Percentiles rank a stretch among this genome's conserved stretches.
Conservation (phyloP, 2,113 vertebrate genomes). For the Macrotus californicus region DNA sequence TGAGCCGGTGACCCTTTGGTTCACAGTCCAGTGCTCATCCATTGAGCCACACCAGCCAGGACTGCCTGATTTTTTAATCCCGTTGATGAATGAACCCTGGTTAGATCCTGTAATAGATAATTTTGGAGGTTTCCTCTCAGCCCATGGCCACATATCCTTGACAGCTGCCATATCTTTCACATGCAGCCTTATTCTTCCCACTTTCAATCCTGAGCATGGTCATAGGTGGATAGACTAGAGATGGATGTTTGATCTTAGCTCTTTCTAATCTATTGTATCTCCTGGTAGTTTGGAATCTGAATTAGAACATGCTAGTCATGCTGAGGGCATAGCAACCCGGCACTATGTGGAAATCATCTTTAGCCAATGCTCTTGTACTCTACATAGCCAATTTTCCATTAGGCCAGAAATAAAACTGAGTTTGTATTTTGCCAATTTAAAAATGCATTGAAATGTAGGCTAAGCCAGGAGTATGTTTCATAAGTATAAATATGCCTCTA, state of each 20-base stretch:
- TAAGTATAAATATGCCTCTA: not conserved
- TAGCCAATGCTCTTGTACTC: not conserved
- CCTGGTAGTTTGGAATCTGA: not conserved
- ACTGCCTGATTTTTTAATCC: not conserved
- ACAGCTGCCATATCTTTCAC: not conserved
- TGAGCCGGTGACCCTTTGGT: too few relatives aligned
- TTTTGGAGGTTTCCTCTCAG: not conserved
- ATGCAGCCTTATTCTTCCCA: not conserved
- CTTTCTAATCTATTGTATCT: not conserved
- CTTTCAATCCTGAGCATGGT: not conserved
- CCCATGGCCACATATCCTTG: not conserved
- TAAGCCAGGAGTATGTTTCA: not conserved
- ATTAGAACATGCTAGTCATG: not conserved
- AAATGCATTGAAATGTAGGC: not conserved
- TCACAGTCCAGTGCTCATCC: too few relatives aligned
- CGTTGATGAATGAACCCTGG: not conserved
- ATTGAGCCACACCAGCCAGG: too few relatives aligned
- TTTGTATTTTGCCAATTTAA: not conserved
- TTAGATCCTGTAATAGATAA: not conserved
- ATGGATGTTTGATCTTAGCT: not conserved
- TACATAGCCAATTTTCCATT: not conserved
- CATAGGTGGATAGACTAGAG: not conserved
- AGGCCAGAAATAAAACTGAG: not conserved
- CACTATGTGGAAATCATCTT: not conserved
- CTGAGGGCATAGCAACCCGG: not conserved